Conservation (phyloP, 2,113 vertebrate genomes). For the Burhinus oedicnemus region DNA sequence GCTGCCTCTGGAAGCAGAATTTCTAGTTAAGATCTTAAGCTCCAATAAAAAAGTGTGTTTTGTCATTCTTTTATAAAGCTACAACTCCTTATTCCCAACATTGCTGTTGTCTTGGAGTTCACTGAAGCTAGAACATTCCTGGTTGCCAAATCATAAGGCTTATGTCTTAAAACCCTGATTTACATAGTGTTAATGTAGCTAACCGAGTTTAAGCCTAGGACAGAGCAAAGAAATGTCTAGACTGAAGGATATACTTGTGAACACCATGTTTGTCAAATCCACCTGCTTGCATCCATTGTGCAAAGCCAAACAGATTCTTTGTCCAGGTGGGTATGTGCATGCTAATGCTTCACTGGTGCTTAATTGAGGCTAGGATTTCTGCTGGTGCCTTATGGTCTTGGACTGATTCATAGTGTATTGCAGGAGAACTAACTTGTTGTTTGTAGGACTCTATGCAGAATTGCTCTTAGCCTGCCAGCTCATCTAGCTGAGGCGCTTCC, state of each 20-base stretch:
- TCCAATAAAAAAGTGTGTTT: background rate
- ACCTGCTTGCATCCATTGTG: background rate
- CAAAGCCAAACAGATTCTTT: background rate
- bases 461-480: background rate
- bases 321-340: background rate
- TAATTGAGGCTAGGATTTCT: background rate
- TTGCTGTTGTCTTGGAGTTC: constrained; percentile 17
- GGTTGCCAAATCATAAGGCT: constrained; percentile 10
- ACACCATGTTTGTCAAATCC: background rate
- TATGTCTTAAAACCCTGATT: background rate
- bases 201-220: background rate
- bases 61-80: background rate
- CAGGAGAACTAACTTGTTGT: background rate
- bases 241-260: background rate
- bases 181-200: background rate
- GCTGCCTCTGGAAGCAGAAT: background rate
- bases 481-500: background rate
- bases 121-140: background rate
- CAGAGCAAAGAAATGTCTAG: background rate
- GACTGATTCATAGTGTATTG: background rate
- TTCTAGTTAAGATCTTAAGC: background rate
- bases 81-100: background rate
- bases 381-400: background rate
- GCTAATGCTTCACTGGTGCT: background rate
- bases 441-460: background rate